These are phyloP conservation scores for Ochropleura leucogaster DNA, from an alignment of 2,888 invertebrate genomes.

Conservation along the genomic window DNA sequence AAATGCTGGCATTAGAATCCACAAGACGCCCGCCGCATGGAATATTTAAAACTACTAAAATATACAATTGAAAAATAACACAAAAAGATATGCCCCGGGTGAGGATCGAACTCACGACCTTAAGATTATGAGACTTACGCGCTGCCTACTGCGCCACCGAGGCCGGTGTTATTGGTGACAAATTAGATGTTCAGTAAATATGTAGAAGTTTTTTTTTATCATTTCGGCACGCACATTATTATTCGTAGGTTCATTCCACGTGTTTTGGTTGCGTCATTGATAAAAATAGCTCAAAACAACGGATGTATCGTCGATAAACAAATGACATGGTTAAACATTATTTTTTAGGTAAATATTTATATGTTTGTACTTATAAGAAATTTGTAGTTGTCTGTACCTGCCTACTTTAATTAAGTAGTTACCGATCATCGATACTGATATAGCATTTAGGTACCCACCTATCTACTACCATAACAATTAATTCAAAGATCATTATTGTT, in stretches of 20 bases:
- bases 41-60: background rate
- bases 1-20: background rate
- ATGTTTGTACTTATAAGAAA: background rate
- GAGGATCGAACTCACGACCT: conserved; percentile 91
- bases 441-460: background rate
- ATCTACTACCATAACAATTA: background rate
- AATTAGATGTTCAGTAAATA: conserved; percentile 35
- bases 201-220: conserved; percentile 5
- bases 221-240: background rate
- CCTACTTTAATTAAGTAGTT: background rate
- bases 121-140: conserved; percentile 98
- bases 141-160: conserved; percentile 97
- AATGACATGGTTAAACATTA: background rate
- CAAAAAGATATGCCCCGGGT: conserved; percentile 66
- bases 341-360: background rate
- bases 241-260: background rate
- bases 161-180: conserved; percentile 79
- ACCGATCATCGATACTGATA: background rate
- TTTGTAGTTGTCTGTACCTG: background rate
- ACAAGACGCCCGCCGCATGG: background rate
- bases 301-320: background rate
- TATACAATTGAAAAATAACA: conserved; percentile 9
- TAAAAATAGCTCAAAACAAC: background rate
- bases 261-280: conserved; percentile 4
- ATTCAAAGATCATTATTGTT: background rate